A percentile compares a stretch with the other conserved stretches of the same genome.
phyloP scores from a whole-genome alignment of 2,113 vertebrate genomes.

The Dromiciops gliroides region DNA sequence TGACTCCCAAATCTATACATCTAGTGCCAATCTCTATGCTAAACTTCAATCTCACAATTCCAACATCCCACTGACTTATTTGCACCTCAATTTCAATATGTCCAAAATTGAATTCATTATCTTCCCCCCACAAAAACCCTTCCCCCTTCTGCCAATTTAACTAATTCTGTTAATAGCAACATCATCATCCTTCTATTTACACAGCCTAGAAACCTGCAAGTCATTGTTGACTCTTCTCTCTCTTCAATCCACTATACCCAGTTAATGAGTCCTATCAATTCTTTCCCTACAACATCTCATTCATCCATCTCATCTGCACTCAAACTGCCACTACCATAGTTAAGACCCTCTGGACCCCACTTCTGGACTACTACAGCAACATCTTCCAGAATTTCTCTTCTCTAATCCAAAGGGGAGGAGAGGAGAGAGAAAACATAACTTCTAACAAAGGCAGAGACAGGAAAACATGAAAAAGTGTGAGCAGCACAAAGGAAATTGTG shows the following conservation, averaged over 20 bases:
- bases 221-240: neutral
- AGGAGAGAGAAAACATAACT: constrained; percentile 36
- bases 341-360: neutral
- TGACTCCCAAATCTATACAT: neutral
- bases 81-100: neutral
- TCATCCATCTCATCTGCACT: neutral
- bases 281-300: neutral
- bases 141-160: neutral
- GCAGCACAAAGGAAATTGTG: neutral
- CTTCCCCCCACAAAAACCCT: neutral
- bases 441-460: constrained; percentile 31
- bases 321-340: neutral
- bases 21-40: neutral
- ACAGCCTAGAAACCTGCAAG: neutral
- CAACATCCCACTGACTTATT: neutral
- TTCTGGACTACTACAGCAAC: neutral
- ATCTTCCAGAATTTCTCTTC: neutral
- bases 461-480: constrained; percentile 26
- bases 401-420: constrained; percentile 33
- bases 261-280: neutral
- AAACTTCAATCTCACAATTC: neutral
- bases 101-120: neutral
- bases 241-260: neutral
- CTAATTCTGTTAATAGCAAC: neutral
- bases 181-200: neutral